Evolutionary conservation across 2,888 invertebrate species (phyloP).

Genomic region (Drosophila fungiperda): DNA sequence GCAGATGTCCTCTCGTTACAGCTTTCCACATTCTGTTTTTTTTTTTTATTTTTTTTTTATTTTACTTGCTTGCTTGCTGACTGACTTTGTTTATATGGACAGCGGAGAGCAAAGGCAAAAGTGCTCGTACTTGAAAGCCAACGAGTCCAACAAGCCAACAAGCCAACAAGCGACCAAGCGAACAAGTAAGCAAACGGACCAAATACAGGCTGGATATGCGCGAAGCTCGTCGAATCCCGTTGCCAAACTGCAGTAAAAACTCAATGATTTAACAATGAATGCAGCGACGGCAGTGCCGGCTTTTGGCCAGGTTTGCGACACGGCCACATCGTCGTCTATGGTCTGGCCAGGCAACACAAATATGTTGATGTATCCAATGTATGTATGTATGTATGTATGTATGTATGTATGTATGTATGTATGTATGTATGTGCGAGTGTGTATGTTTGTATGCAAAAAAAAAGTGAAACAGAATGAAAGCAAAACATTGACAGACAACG

Average conservation of each 20-base stretch:
- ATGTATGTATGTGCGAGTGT: constrained; percentile 5
- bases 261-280: constrained; percentile 82
- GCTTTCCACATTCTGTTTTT: constrained; percentile 33
- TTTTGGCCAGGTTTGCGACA: constrained; percentile 46
- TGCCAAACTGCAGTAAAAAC: constrained; percentile 82
- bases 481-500: constrained; percentile 76
- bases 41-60: constrained; percentile 72
- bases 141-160: constrained; percentile 28
- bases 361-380: constrained; percentile 39
- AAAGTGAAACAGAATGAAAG: constrained; percentile 66
- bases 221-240: constrained; percentile 71
- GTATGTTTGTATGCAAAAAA: constrained; percentile 6
- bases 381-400: constrained; percentile 5
- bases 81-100: constrained; percentile 72
- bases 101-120: constrained; percentile 28
- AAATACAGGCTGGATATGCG: constrained; percentile 75
- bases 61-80: constrained; percentile 31
- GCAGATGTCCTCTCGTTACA: constrained; percentile 61
- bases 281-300: constrained; percentile 48
- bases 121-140: constrained; percentile 40
- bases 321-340: constrained; percentile 31
- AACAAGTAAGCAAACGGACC: constrained; percentile 17
- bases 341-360: constrained; percentile 64
- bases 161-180: constrained; percentile 2
- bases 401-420: constrained; percentile 7